Evolutionary conservation across 1,140 invertebrate genomes (phyloP).

Genomic region (Hycleus cichorii): DNA sequence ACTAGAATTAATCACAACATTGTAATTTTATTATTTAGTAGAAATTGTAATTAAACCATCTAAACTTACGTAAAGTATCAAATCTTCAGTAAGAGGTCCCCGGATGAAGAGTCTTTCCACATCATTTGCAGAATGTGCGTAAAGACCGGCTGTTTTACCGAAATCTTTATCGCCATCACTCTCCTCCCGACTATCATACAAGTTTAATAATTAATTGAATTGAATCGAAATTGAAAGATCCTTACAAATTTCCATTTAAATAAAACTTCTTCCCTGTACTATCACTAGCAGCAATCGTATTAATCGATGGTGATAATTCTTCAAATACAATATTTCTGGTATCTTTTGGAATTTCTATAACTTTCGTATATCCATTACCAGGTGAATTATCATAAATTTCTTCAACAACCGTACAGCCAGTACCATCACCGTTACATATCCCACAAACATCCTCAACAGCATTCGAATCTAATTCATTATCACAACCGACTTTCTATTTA

Average conservation of each 20-base stretch:
- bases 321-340: slow-evolving; percentile 39
- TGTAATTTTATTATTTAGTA: not conserved
- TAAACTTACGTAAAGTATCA: slow-evolving; percentile 38
- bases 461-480: slow-evolving; percentile 56
- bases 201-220: not conserved
- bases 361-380: slow-evolving; percentile 39
- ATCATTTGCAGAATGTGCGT: slow-evolving; percentile 40
- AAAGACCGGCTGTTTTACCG: slow-evolving; percentile 39
- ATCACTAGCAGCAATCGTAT: slow-evolving; percentile 39
- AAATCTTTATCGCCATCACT: slow-evolving; percentile 40
- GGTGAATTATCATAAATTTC: slow-evolving; percentile 33
- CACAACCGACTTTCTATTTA: slow-evolving; percentile 57
- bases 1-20: not conserved
- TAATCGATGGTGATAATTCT: slow-evolving; percentile 37
- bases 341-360: slow-evolving; percentile 42
- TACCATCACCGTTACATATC: slow-evolving; percentile 62
- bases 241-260: slow-evolving; percentile 44
- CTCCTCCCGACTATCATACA: slow-evolving; percentile 26
- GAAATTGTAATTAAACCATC: not conserved
- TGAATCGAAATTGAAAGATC: not conserved
- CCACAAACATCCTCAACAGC: slow-evolving; percentile 62
- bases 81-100: slow-evolving; percentile 41
- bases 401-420: slow-evolving; percentile 47
- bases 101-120: slow-evolving; percentile 44
- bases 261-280: slow-evolving; percentile 38